These are phyloP conservation scores for Pristiophorus japonicus DNA, from an alignment of 2,113 vertebrate species.

Conservation along the genomic window DNA sequence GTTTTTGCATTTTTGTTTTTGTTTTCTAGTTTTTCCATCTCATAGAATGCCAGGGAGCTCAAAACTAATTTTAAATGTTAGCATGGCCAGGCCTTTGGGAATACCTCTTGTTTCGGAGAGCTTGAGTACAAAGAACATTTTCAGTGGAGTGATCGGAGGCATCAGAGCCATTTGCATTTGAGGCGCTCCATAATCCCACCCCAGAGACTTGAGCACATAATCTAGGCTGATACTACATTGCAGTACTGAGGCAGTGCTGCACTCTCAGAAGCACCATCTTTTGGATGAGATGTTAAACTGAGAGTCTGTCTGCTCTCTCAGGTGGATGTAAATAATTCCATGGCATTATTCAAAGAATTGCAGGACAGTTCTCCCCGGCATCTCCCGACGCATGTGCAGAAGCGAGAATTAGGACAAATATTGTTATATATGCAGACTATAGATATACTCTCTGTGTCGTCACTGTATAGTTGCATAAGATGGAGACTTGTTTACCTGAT, in stretches of 20 bases:
- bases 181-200: background rate
- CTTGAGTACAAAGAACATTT: background rate
- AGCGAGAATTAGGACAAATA: too few relatives aligned
- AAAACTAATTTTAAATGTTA: background rate
- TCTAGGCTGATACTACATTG: background rate
- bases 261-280: background rate
- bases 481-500: too few relatives aligned
- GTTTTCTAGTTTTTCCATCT: background rate
- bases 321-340: background rate
- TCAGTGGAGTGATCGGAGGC: background rate
- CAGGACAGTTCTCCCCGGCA: background rate
- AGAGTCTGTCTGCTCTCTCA: background rate
- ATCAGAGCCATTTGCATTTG: background rate
- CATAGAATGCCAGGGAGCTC: background rate
- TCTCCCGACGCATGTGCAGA: too few relatives aligned
- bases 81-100: background rate
- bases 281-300: background rate
- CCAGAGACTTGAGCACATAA: background rate
- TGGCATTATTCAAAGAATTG: background rate
- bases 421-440: too few relatives aligned
- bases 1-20: background rate
- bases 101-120: background rate
- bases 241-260: background rate
- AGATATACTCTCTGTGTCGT: too few relatives aligned
- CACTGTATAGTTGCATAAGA: too few relatives aligned